Base-by-base conservation (phyloP, 1,140 invertebrate genomes). In the Anagrus nilaparvatae region DNA sequence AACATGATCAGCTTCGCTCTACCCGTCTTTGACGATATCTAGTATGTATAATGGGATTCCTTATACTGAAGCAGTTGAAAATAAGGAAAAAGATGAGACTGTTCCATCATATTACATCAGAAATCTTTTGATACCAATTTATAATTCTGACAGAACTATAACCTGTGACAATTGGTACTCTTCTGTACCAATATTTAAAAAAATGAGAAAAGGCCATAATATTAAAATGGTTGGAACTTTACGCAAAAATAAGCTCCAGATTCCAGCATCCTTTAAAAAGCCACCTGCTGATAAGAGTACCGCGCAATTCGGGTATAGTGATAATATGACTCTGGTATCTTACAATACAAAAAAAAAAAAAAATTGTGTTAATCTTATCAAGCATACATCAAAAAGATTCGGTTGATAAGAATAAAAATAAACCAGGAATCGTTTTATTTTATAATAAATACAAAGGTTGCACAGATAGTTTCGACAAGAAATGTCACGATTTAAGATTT, bases 141-240 rank as follows among this genome's bases (percentile, higher is more conserved):
- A 54, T 48, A 41, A 49, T 27, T 51, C 51, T 18, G 41, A 56
- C 12, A 44, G 58, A 49, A 62, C 60, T 40, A 39, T 65, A 9
- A 62, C 56, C n/a, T 52, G 40, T 24, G 60, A 63, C 35, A 65
- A 67, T 44, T 63, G 59, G 55, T 67, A 67, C 50, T 47, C 43
- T 27, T 66, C 63, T 10, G 43, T 62, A 23, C 39, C 57, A 46
- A 44, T 67, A 20, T 48, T 55, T 19, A 45, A 62, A 31, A 40
- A 48, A 39, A 48, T 65, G 32, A 51, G 40, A 48, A 32, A 58
- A 27, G 37, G 47, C 19, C 38, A 30, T 21, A 41, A 47, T 40
- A 44, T 71, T 31, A 61, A 59, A 21, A 50, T 64, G 40, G 51
- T 69, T 7, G 68, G 65, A 13, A 70, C 67, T 12, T 28, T 71